Evolutionary conservation across 2,888 invertebrate species (phyloP), one percentile per base, ranked within the genome.

Genomic region (Drosophila imparisetae): DNA sequence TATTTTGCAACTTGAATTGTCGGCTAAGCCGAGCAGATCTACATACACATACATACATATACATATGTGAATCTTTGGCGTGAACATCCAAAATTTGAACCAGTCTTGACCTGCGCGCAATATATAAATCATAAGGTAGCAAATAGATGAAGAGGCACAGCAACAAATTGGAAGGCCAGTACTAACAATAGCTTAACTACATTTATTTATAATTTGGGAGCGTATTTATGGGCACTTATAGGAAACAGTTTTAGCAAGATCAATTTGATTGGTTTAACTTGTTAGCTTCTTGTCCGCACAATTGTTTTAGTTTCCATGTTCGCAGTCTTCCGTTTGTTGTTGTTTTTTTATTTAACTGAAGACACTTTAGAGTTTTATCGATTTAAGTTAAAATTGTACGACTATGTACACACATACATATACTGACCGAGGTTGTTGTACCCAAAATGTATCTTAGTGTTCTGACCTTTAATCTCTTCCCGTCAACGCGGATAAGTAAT

Each of bases 371-470:
- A 70, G 49, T 67, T 70, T 73, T 49, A 83, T 81, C 60, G 84
- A 83, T 72, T 80, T 62, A 55, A 69, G 68, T 54, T 57, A 61
- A 76, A 80, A 69, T 65, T 68, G 49, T 68, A 58, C 59, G 66
- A 66, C 49, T 58, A 67, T 52, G 11, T n/a, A n/a, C 18, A 27
- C 50, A 49, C 40, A 21, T 38, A 30, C 10, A 30, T 30, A 10
- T 30, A 45, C 45, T 15, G 45, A 24, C 45, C 36, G 70, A 65
- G 80, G 61, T 66, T 66, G 36, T 71, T 70, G 64, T 69, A 66
- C 68, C 21, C 15, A 0, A 53, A 21, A 55, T 15, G 61, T 24
- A 24, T 30, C 18, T 49, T 32, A 49, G 40, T 48, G 38, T 34
- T 30, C 36, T 53, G 53, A 34, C 36, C 52, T 66, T 66, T 66